A percentile compares a stretch with the other conserved stretches of the same genome.
These are phyloP conservation scores for Tenrec ecaudatus DNA, from an alignment of 2,113 vertebrate genomes.

Conservation along the genomic window DNA sequence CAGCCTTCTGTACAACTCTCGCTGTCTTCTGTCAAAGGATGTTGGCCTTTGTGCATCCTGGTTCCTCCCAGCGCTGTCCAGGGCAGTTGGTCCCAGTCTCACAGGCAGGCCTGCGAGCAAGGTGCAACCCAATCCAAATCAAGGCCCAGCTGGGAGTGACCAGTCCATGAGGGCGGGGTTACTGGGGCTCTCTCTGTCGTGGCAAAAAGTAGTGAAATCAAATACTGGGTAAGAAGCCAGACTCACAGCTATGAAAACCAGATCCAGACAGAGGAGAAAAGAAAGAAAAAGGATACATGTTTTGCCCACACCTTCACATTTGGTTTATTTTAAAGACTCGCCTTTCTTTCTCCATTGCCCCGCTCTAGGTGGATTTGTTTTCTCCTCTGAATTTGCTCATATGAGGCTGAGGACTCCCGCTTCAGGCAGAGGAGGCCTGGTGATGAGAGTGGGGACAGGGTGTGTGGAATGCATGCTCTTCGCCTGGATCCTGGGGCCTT, in stretches of 20 bases:
- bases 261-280: not conserved
- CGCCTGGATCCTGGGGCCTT: not conserved
- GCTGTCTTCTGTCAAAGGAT: constrained; percentile 30
- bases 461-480: too few species aligned
- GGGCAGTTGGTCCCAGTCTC: not conserved
- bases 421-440: too few species aligned
- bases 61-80: not conserved
- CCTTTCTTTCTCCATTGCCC: not conserved
- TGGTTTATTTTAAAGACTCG: not conserved
- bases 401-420: not conserved
- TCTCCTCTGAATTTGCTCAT: not conserved
- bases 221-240: constrained; percentile 68
- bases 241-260: constrained; percentile 75
- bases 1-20: not conserved
- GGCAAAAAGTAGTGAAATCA: constrained; percentile 77
- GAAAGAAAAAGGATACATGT: not conserved
- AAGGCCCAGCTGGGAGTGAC: constrained; percentile 62
- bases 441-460: too few species aligned
- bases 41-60: not conserved
- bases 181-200: constrained; percentile 43
- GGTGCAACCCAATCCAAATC: constrained; percentile 23
- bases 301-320: not conserved
- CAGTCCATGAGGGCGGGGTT: constrained; percentile 54
- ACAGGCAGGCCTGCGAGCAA: not conserved
- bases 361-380: not conserved